Conservation (phyloP, 1,140 invertebrate genomes). For the Tribolium madens region DNA sequence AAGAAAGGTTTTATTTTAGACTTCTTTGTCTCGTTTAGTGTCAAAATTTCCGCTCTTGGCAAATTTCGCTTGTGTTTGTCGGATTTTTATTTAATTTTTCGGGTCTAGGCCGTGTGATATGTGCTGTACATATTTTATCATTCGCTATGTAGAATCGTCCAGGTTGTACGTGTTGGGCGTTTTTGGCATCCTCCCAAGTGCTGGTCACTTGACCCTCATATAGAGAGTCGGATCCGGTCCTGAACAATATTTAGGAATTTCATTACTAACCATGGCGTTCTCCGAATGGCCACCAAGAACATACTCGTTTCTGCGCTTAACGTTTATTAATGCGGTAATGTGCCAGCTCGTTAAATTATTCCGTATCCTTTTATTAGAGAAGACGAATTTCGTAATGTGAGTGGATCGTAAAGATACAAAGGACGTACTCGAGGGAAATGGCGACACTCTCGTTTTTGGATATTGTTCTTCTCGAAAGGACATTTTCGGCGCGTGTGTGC, state of each 20-base stretch:
- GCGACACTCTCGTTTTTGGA: slow-evolving; percentile 4
- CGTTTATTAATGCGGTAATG: slow-evolving; percentile 42
- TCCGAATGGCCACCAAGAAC: slow-evolving; percentile 35
- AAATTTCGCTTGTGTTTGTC: too few species aligned
- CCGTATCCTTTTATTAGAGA: slow-evolving; percentile 46
- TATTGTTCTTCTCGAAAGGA: slow-evolving; percentile 25
- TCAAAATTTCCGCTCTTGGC: too few species aligned
- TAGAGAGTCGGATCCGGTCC: slow-evolving; percentile 7
- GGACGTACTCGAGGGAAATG: slow-evolving; percentile 28
- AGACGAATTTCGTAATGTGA: slow-evolving; percentile 43
- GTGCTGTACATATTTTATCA: background rate
- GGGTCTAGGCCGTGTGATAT: background rate
- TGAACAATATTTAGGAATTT: slow-evolving; percentile 46
- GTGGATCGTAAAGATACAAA: slow-evolving; percentile 31
- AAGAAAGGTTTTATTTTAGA: too few species aligned
- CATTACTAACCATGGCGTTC: slow-evolving; percentile 38
- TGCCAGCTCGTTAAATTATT: slow-evolving; percentile 43
- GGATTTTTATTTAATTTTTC: too few species aligned
- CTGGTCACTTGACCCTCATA: slow-evolving; percentile 34
- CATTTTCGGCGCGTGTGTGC: background rate
- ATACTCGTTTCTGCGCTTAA: slow-evolving; percentile 31
- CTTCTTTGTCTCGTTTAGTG: too few species aligned
- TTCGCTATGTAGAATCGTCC: background rate
- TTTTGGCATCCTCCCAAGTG: slow-evolving; percentile 32
- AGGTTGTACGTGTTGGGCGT: slow-evolving; percentile 9